Conservation (phyloP, 2,113 vertebrate species). For the Salvelinus alpinus region DNA sequence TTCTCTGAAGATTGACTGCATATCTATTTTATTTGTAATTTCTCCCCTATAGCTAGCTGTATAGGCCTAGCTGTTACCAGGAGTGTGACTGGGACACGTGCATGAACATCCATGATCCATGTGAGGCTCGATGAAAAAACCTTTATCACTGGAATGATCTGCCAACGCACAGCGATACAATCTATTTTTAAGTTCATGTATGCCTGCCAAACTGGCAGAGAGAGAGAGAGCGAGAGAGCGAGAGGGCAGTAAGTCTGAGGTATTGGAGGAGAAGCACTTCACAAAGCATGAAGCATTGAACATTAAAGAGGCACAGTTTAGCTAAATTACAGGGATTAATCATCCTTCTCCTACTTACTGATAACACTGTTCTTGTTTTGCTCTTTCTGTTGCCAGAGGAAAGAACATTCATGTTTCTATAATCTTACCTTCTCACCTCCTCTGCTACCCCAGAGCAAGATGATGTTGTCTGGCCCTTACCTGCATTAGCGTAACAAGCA, state of each 20-base stretch:
- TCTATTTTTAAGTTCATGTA: slow-evolving; percentile 7
- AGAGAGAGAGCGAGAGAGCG: background rate
- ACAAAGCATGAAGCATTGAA: slow-evolving; percentile 6
- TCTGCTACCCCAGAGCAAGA: no score
- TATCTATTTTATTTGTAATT: background rate
- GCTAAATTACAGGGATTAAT: background rate
- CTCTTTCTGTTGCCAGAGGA: no score
- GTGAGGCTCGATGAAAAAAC: background rate
- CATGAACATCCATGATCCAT: background rate
- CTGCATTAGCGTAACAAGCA: no score
- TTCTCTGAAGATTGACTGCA: background rate
- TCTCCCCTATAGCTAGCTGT: background rate
- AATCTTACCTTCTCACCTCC: no score
- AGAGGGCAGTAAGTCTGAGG: no score
- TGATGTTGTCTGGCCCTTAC: no score
- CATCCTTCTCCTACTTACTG: no score
- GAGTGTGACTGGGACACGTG: background rate
- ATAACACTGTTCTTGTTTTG: no score
- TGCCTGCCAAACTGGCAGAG: slow-evolving; percentile 2
- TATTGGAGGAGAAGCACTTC: background rate
- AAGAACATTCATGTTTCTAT: background rate
- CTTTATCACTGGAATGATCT: background rate
- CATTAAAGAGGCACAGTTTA: slow-evolving; percentile 1
- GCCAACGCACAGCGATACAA: background rate
- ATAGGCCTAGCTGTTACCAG: no score